Evolutionary conservation across 1,140 invertebrate genomes (phyloP).

Genomic region (Zaprionus ghesquierei): DNA sequence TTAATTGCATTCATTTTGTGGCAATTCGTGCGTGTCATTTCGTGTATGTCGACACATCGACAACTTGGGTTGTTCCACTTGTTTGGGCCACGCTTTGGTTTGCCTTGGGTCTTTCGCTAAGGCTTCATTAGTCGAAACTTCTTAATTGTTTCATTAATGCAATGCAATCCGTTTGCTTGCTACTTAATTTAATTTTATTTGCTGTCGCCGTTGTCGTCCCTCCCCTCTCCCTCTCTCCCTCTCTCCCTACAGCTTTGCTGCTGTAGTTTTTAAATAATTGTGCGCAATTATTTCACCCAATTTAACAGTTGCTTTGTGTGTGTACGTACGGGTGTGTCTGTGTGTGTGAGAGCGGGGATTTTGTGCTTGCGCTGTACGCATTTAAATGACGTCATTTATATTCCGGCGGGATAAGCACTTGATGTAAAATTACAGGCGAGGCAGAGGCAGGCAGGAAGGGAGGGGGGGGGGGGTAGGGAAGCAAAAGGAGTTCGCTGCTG

Average conservation of each 20-base stretch:
- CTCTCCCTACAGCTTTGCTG: too few species aligned
- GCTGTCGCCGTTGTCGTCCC: constrained; percentile 46
- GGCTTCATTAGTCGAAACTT: constrained; percentile 73
- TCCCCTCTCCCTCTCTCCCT: not conserved
- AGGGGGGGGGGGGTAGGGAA: not conserved
- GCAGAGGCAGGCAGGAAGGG: constrained; percentile 2
- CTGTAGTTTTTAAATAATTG: constrained; percentile 76
- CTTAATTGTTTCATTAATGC: constrained; percentile 80
- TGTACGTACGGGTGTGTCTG: constrained; percentile 10
- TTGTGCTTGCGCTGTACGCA: constrained; percentile 56
- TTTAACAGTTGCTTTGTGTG: constrained; percentile 65
- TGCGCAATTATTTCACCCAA: constrained; percentile 77
- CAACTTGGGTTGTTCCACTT: not conserved
- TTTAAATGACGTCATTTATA: constrained; percentile 79
- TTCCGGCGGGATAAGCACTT: constrained; percentile 75
- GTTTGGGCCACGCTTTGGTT: constrained; percentile 5
- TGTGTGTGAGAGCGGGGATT: constrained; percentile 22
- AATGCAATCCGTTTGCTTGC: constrained; percentile 73
- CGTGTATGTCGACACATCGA: not conserved
- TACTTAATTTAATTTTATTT: constrained; percentile 78
- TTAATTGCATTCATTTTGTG: constrained; percentile 52
- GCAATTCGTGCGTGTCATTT: not conserved
- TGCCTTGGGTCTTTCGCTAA: constrained; percentile 45
- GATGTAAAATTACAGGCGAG: constrained; percentile 71
- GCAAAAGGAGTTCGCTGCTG: not conserved